Evolutionary conservation across 2,113 vertebrate genomes (phyloP).

Genomic region (Tupaia chinensis): DNA sequence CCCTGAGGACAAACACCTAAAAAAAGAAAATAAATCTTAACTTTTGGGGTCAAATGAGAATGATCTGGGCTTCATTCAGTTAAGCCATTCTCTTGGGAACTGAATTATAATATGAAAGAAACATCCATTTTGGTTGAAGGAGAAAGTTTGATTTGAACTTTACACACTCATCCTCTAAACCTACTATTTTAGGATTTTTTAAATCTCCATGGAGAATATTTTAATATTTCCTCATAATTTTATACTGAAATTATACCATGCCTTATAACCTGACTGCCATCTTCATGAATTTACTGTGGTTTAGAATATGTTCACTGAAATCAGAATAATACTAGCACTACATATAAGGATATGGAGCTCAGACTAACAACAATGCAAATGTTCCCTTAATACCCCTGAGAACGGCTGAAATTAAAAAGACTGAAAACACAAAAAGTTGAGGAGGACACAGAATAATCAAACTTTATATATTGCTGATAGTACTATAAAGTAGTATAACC

Average conservation of each 20-base stretch:
- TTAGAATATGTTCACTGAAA: neutral
- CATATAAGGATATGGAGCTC: neutral
- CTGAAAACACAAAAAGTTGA: neutral
- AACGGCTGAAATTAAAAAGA: neutral
- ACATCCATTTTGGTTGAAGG: conserved; percentile 55
- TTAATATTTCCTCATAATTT: neutral
- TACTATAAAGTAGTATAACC: neutral
- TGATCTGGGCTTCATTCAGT: conserved; percentile 31
- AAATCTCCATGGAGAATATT: neutral
- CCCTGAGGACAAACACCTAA: conserved; percentile 71
- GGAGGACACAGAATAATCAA: neutral
- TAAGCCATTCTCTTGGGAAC: neutral
- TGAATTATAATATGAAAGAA: conserved; percentile 6
- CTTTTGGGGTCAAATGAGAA: conserved; percentile 45
- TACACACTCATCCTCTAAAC: neutral
- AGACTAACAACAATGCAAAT: neutral
- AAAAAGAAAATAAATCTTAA: conserved; percentile 8
- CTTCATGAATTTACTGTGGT: neutral
- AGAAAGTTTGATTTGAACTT: conserved; percentile 39
- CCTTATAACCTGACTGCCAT: neutral
- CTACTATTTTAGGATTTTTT: neutral
- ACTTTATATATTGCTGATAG: neutral
- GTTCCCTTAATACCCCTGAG: neutral
- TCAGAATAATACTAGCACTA: neutral
- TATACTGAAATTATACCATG: neutral